Percentiles rank a stretch among this genome's conserved stretches.
These are phyloP conservation scores for Oryzias dopingdopingensis DNA, from an alignment of 2,797 vertebrate species.

Conservation along the genomic window DNA sequence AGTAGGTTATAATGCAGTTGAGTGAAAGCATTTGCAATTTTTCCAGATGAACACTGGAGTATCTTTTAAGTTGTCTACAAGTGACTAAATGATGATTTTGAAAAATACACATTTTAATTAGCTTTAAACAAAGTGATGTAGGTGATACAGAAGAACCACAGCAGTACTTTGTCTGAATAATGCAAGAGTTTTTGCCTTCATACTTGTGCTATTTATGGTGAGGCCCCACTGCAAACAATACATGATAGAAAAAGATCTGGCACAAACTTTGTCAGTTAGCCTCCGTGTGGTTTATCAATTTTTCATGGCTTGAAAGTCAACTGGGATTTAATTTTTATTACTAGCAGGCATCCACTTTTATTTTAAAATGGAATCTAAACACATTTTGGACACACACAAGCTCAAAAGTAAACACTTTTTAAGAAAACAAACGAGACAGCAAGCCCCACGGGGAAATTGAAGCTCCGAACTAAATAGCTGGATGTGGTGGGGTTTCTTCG, in stretches of 20 bases:
- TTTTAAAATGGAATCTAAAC: constrained; percentile 55
- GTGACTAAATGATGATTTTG: not conserved
- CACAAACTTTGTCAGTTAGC: constrained; percentile 40
- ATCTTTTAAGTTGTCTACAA: not conserved
- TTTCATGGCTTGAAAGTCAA: constrained; percentile 62
- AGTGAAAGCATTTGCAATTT: constrained; percentile 3
- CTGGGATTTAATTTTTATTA: constrained; percentile 67
- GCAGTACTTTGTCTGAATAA: constrained; percentile 10
- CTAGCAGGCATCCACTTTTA: constrained; percentile 54
- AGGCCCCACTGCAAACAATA: constrained; percentile 34
- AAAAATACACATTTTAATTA: not conserved
- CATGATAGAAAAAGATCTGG: constrained; percentile 39
- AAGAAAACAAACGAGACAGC: constrained; percentile 68
- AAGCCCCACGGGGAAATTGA: constrained; percentile 57
- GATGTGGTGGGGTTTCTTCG: constrained; percentile 61
- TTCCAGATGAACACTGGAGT: not conserved
- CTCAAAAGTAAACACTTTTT: constrained; percentile 69
- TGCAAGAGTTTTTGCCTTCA: constrained; percentile 5
- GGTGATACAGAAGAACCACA: constrained; percentile 3
- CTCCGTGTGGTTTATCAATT: constrained; percentile 54
- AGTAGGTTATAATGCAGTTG: not conserved
- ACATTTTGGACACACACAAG: constrained; percentile 36
- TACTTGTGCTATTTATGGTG: constrained; percentile 23
- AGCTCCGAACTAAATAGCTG: constrained; percentile 70
- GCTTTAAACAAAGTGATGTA: constrained; percentile 3